phyloP scores from a whole-genome alignment of 2,888 invertebrate genomes.

The Fabriciana adippe region DNA sequence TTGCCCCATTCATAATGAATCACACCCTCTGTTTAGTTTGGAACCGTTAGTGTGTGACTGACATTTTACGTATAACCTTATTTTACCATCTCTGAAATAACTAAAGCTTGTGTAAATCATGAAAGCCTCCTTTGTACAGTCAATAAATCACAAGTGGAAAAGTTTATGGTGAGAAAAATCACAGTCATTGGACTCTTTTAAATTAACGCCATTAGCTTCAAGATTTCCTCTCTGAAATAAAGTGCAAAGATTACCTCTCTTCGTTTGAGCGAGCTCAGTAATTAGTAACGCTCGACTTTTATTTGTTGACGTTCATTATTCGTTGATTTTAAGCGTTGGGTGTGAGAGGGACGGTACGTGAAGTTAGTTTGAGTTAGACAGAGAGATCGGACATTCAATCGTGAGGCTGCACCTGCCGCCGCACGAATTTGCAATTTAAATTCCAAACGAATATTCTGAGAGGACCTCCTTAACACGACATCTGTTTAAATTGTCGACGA shows the following conservation, averaged over 20 bases:
- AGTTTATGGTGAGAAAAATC: conserved; percentile 72
- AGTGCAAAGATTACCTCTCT: conserved; percentile 81
- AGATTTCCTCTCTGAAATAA: conserved; percentile 78
- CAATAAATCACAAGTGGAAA: conserved; percentile 74
- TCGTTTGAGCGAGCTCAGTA: conserved; percentile 73
- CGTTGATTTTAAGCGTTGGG: conserved; percentile 69
- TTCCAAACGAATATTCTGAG: conserved; percentile 76
- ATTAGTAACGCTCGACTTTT: conserved; percentile 83
- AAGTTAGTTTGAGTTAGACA: conserved; percentile 57
- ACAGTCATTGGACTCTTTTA: conserved; percentile 79
- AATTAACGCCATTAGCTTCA: conserved; percentile 81
- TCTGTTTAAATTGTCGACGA: conserved; percentile 81
- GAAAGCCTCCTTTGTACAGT: conserved; percentile 52
- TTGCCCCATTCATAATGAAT: conserved; percentile 69
- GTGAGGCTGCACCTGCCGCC: conserved; percentile 77
- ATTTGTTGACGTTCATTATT: conserved; percentile 82
- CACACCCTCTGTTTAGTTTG: conserved; percentile 70
- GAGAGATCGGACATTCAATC: conserved; percentile 62
- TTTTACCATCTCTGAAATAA: conserved; percentile 44
- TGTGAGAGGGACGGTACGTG: conserved; percentile 52
- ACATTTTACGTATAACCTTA: conserved; percentile 60
- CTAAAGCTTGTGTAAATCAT: conserved; percentile 41
- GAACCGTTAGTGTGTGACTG: conserved; percentile 63
- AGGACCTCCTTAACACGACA: conserved; percentile 83
- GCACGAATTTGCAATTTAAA: conserved; percentile 82